Base-by-base conservation (phyloP, 2,888 invertebrate species). In the Polyommatus icarus region DNA sequence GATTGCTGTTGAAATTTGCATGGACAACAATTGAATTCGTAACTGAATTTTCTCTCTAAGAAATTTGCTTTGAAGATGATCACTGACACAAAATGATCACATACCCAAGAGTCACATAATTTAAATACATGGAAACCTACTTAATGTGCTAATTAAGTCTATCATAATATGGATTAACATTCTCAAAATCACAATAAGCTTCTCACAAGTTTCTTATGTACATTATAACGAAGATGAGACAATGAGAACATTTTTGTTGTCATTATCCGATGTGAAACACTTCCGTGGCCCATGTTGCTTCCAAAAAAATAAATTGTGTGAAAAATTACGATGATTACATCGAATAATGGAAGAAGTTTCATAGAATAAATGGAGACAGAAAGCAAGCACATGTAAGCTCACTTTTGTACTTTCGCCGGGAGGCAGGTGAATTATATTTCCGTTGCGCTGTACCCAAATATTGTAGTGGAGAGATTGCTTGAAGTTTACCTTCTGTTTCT, bases 311-410 rank as follows among this genome's bases (percentile, higher is more conserved):
- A 91, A 91, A 93, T 91, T 92, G 93, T 92, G 94, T 93, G 93
- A 93, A 94, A 93, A 93, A 93, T 93, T 92, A 92, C 91, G 89
- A 92, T 92, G 93, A 93, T 94, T 93, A 92, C 91, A 87, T 89
- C 87, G 92, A 93, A 92, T 93, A 92, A 83, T 87, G 86, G 89
- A 86, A 86, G 88, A 87, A 87, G 88, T 89, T 88, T 91, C 91
- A 92, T 91, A 89, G 90, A 67, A 32, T 32, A 67, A 67, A 67
- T 32, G 15, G 7, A 67, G 18, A 32, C 67, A 67, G 67, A 29
- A 67, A 6, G 15, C 29, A 29, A 67, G 67, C 15, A 1, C 6
- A n/a, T 61, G 61, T 61, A 5, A 4, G 61, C 24, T 12, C 12
- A 24, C 24, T 67, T 67, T 67, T 29, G 15, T 29, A 59, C 59